Percentiles rank a stretch among this genome's conserved stretches.
These are phyloP conservation scores for Malurus melanocephalus DNA, from an alignment of 2,113 vertebrate genomes.

Conservation along the genomic window DNA sequence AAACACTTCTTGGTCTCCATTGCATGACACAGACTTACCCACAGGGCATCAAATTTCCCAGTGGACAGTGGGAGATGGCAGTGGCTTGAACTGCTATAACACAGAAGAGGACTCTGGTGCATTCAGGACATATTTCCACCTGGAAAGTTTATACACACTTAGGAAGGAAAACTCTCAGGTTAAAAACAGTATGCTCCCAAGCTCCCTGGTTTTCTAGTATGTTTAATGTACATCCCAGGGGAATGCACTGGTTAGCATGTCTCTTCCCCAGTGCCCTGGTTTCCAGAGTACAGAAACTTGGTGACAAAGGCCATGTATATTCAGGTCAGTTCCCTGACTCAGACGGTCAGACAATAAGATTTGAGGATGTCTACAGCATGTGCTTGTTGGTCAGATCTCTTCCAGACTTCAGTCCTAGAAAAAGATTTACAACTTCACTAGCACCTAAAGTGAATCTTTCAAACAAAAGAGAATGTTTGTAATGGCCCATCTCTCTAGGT, in stretches of 20 bases:
- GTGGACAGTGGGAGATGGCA: not conserved
- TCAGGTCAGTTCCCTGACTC: not conserved
- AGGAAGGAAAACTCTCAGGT: not conserved
- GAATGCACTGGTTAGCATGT: not conserved
- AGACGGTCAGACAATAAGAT: not conserved
- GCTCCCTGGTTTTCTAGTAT: not conserved
- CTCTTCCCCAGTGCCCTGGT: not conserved
- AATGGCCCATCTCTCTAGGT: not conserved
- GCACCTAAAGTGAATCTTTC: not conserved
- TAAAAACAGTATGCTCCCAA: not conserved
- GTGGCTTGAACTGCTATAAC: not conserved
- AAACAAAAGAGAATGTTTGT: not conserved
- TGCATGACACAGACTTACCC: accelerated
- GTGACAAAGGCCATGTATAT: not conserved
- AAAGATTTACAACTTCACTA: not conserved
- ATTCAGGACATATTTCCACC: not conserved
- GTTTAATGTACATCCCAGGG: not conserved
- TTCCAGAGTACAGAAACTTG: not conserved
- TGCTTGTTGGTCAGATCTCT: not conserved
- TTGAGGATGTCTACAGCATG: not conserved
- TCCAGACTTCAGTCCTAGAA: not conserved
- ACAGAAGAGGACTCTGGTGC: not conserved
- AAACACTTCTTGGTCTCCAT: not conserved
- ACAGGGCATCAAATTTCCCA: not conserved
- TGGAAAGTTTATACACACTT: not conserved